phyloP scores from a whole-genome alignment of 2,888 invertebrate genomes.

The Ceriagrion tenellum region DNA sequence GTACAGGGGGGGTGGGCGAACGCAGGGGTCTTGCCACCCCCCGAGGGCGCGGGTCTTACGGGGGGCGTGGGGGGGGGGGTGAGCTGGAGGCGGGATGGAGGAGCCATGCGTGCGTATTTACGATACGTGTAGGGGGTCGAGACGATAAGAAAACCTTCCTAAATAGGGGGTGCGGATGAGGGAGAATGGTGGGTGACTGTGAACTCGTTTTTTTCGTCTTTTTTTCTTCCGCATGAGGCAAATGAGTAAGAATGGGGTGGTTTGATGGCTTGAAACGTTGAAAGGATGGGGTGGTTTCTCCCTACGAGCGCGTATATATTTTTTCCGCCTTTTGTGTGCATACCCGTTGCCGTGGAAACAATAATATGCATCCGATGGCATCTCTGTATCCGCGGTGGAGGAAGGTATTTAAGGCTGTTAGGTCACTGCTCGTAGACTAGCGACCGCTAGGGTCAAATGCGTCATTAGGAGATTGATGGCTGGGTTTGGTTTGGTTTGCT shows the following conservation, averaged over 20 bases:
- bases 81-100: neutral
- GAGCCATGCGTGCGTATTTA: neutral
- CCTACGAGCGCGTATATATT: neutral
- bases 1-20: neutral
- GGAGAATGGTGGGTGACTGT: neutral
- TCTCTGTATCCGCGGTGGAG: neutral
- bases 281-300: constrained; percentile 6
- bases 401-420: neutral
- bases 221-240: neutral
- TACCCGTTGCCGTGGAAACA: neutral
- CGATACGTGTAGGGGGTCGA: neutral
- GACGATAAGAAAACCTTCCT: neutral
- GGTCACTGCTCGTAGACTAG: too few species aligned
- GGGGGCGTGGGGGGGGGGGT: too few species aligned
- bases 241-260: neutral
- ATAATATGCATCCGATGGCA: neutral
- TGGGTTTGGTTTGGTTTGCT: too few species aligned
- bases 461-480: too few species aligned
- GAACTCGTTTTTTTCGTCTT: neutral
- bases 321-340: neutral
- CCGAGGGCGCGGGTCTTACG: neutral
- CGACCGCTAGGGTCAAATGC: too few species aligned
- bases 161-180: neutral
- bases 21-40: neutral
- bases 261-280: neutral